phyloP scores from a whole-genome alignment of 1,140 invertebrate genomes.

The Drosophila sechellia region DNA sequence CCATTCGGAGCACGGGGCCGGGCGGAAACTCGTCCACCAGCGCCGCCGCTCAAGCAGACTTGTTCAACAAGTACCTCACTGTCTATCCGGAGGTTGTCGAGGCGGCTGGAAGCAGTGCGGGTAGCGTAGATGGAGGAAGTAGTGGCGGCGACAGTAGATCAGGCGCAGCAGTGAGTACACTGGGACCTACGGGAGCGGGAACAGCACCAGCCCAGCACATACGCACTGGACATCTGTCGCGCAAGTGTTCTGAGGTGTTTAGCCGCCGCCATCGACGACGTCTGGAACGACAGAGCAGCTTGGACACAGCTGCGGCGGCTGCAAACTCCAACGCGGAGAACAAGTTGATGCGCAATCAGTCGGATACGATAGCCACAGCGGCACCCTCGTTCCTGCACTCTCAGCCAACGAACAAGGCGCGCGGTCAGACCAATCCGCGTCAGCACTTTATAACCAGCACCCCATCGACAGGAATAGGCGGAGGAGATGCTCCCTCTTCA shows the following conservation, averaged over 20 bases:
- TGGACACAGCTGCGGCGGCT: conserved; percentile 64
- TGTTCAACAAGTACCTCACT: conserved; percentile 71
- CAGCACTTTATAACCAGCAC: conserved; percentile 60
- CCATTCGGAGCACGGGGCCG: conserved; percentile 53
- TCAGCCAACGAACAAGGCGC: conserved; percentile 39
- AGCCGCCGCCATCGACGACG: conserved; percentile 70
- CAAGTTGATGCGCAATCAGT: conserved; percentile 77
- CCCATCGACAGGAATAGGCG: not conserved
- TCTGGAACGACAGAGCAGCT: conserved; percentile 72
- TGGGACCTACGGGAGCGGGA: not conserved
- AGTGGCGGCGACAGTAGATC: conserved; percentile 36
- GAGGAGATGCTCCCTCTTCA: conserved; percentile 5
- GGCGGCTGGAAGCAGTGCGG: conserved; percentile 35
- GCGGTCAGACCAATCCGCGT: conserved; percentile 39
- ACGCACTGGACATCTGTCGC: conserved; percentile 65
- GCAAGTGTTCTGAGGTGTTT: conserved; percentile 79
- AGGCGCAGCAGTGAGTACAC: not conserved
- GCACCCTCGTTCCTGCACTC: conserved; percentile 64
- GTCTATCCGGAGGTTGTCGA: conserved; percentile 75
- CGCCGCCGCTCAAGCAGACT: conserved; percentile 48
- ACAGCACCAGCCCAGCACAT: conserved; percentile 7
- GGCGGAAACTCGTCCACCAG: conserved; percentile 29
- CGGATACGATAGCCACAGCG: conserved; percentile 70
- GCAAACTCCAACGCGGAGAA: conserved; percentile 33
- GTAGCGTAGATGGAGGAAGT: conserved; percentile 36